A percentile compares a stretch with the other conserved stretches of the same genome.
phyloP scores from a whole-genome alignment of 1,140 invertebrate species.

The Aplysia californica region DNA sequence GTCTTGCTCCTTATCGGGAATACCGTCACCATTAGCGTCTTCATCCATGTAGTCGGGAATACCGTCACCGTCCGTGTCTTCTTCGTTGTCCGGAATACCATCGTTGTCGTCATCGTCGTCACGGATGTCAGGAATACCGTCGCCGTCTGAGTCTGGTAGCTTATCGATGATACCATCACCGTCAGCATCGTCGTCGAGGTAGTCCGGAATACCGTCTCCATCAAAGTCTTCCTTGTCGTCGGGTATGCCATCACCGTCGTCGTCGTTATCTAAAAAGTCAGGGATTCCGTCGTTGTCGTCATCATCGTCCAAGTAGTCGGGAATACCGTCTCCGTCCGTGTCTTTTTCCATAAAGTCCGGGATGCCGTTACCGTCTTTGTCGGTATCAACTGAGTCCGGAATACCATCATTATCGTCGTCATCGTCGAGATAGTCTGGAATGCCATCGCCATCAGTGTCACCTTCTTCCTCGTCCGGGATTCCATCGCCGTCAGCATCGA shows the following conservation, averaged over 20 bases:
- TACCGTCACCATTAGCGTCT: slow-evolving; percentile 57
- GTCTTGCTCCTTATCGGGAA: slow-evolving; percentile 52
- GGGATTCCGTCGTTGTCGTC: slow-evolving; percentile 62
- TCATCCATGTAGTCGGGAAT: slow-evolving; percentile 54
- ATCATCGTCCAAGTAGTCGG: slow-evolving; percentile 61
- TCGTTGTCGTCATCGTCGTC: slow-evolving; percentile 57
- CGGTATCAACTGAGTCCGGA: slow-evolving; percentile 43
- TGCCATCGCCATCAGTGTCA: slow-evolving; percentile 54
- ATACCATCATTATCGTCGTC: slow-evolving; percentile 61
- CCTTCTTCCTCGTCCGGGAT: slow-evolving; percentile 49
- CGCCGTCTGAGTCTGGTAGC: slow-evolving; percentile 50
- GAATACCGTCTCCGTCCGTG: slow-evolving; percentile 54
- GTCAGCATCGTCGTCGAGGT: slow-evolving; percentile 59
- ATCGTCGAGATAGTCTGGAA: slow-evolving; percentile 53
- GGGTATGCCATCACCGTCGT: slow-evolving; percentile 55
- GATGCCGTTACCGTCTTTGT: slow-evolving; percentile 58
- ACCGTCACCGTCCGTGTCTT: slow-evolving; percentile 54
- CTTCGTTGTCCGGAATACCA: slow-evolving; percentile 57
- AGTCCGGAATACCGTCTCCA: slow-evolving; percentile 64
- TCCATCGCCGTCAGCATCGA: slow-evolving; percentile 54
- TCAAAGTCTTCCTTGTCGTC: slow-evolving; percentile 55
- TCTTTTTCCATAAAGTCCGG: slow-evolving; percentile 50
- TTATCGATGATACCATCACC: slow-evolving; percentile 59
- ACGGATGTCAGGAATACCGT: slow-evolving; percentile 52
- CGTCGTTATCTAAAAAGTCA: slow-evolving; percentile 54